Evolutionary conservation across 2,888 invertebrate genomes (phyloP).

Genomic region (Ditylenchus weischeri): DNA sequence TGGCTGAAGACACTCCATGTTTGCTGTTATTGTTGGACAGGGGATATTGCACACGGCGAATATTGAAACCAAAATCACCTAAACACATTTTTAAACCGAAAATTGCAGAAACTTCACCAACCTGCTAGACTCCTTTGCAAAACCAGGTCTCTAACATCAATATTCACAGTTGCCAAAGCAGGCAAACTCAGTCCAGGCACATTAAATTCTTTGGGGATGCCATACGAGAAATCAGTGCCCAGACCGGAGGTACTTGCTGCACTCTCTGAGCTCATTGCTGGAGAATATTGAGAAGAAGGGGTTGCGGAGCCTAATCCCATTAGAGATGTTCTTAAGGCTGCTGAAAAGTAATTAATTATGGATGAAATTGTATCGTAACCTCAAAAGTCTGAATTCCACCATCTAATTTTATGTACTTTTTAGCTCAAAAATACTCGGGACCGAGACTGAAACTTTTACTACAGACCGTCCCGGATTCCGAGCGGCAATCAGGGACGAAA

Average conservation of each 20-base stretch:
- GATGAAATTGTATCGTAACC: no score
- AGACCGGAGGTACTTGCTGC: background rate
- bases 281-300: background rate
- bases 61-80: constrained; percentile 49
- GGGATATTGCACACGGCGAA: constrained; percentile 42
- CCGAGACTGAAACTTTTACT: no score
- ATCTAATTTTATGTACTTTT: no score
- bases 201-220: constrained; percentile 36
- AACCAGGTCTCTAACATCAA: constrained; percentile 35
- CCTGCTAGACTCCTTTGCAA: constrained; percentile 38
- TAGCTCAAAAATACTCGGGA: background rate
- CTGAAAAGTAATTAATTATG: no score
- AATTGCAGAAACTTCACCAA: constrained; percentile 21
- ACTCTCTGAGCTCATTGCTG: background rate
- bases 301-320: background rate
- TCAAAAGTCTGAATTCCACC: no score
- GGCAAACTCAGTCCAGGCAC: constrained; percentile 44
- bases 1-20: constrained; percentile 24
- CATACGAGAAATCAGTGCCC: constrained; percentile 24
- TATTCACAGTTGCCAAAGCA: constrained; percentile 42
- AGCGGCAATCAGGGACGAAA: no score
- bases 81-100: background rate
- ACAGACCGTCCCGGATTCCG: no score
- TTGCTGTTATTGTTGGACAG: constrained; percentile 22
- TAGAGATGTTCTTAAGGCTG: no score